Base-by-base conservation (phyloP, 2,888 invertebrate species). In the Acrobasis consociella region DNA sequence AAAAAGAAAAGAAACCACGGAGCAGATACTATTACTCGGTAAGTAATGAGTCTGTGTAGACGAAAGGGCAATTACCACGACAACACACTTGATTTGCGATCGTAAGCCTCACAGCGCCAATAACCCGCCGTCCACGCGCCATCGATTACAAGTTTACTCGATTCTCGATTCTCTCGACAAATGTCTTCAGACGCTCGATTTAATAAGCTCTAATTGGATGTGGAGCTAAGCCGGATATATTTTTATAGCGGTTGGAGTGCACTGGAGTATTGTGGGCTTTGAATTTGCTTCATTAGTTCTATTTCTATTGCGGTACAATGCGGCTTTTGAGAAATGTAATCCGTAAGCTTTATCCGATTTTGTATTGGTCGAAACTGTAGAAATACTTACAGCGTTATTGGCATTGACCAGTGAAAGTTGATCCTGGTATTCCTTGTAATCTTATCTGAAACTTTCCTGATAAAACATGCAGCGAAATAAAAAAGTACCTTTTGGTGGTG, bases 81-180 rank as follows among this genome's bases (percentile, higher is more conserved):
- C 72, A 75, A 77, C 76, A 77, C 76, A 74, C 74, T 77, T 72
- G 74, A 72, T 69, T 75, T 71, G 73, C 70, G 72, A 74, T 72
- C 76, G 72, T 74, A 77, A 63, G 63, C 64, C 59, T 55, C 66
- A 66, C 65, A 68, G 68, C 63, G 62, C 64, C 66, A 64, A 62
- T 67, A 67, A 68, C 66, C 67, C 69, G 69, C 64, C 68, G 64
- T 66, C 66, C 74, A 69, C 72, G 72, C 66, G 66, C 71, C 71
- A 70, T 76, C 71, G 69, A 72, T 75, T 77, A 74, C 69, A 62
- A 64, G 66, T 71, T 73, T 68, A 72, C 71, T 73, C 69, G 70
- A 73, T 69, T 72, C 74, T 70, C 72, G 72, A 55, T 56, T 42
- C 56, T 56, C 56, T 42, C 56, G 70, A 72, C 71, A 74, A 72